Base-by-base conservation (phyloP, 2,888 invertebrate genomes). In the Caenorhabditis angaria region DNA sequence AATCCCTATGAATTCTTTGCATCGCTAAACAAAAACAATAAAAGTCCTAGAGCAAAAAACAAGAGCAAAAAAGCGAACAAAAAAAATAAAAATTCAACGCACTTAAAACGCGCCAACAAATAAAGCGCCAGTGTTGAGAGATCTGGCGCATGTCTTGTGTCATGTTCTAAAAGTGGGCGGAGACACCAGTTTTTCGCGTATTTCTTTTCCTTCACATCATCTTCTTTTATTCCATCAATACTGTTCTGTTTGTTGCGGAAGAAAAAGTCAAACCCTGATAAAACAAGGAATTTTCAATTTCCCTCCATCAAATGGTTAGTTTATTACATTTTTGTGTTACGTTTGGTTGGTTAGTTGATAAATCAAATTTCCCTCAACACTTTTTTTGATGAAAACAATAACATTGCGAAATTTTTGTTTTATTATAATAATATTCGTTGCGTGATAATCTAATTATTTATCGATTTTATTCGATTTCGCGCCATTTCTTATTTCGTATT, bases 91-190 rank as follows among this genome's bases (percentile, higher is more conserved):
- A n/a, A n/a, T 27, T 51, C 56, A 20, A 55, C 25, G 48, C 41
- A 14, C 41, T 14, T 41, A 5, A 2, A 41, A 18, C 18, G 41
- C 41, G 41, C 41, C 41, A 18, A 41, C 64, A 25, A 22, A 14
- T 55, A 51, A 47, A 22, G 53, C 69, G 69, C 53, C 64, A 69
- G 24, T 27, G 14, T 2, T n/a, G 5, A n/a, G 62, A 10, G 41
- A 64, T 29, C 61, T 60, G 50, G 55, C 63, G 63, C 57, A 20
- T 29, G 1, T 60, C 25, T 14, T 20, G 18, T n/a, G n/a, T n/a
- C 41, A 53, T 28, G 53, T 27, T 41, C 27, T 35, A 58, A 63
- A 68, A 63, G 59, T 50, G 27, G 69, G 69, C 51, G 69, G 69
- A 64, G 69, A 48, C 64, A 18, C 41, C 10, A 41, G 41, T 41